phyloP scores from a whole-genome alignment of 1,140 invertebrate genomes.

The Calycopis cecrops region DNA sequence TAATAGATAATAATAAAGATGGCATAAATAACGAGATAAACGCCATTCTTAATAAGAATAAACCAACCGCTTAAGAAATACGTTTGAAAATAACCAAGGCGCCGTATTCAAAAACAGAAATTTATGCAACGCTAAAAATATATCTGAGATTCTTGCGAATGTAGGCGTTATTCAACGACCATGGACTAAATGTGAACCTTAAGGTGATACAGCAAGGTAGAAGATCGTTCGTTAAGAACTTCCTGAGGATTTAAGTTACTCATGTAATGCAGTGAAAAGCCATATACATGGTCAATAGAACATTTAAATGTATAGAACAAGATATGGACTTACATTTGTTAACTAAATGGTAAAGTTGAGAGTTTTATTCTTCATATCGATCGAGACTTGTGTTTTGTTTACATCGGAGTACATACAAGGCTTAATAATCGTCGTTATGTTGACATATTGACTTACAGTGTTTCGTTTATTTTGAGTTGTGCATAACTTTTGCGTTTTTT shows the following conservation, averaged over 20 bases:
- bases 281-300: constrained; percentile 26
- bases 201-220: constrained; percentile 4
- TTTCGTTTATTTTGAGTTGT: too few species aligned
- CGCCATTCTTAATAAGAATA: constrained; percentile 11
- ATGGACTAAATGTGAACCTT: constrained; percentile 11
- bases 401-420: background rate
- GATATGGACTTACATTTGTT: constrained; percentile 20
- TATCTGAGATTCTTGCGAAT: constrained; percentile 24
- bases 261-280: constrained; percentile 26
- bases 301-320: constrained; percentile 25
- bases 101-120: constrained; percentile 24
- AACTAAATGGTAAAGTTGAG: constrained; percentile 4
- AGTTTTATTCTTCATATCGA: background rate
- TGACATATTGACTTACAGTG: too few species aligned
- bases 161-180: constrained; percentile 26
- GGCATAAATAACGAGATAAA: constrained; percentile 10
- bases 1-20: constrained; percentile 8
- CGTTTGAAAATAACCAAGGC: constrained; percentile 13
- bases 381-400: background rate
- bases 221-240: background rate
- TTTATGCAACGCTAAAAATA: constrained; percentile 36
- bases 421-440: background rate
- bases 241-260: constrained; percentile 31
- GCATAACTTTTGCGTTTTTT: too few species aligned
- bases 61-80: constrained; percentile 10